Evolutionary conservation across 1,140 invertebrate species (phyloP), one percentile per base, ranked within the genome.

Genomic region (Trichonephila clavata): DNA sequence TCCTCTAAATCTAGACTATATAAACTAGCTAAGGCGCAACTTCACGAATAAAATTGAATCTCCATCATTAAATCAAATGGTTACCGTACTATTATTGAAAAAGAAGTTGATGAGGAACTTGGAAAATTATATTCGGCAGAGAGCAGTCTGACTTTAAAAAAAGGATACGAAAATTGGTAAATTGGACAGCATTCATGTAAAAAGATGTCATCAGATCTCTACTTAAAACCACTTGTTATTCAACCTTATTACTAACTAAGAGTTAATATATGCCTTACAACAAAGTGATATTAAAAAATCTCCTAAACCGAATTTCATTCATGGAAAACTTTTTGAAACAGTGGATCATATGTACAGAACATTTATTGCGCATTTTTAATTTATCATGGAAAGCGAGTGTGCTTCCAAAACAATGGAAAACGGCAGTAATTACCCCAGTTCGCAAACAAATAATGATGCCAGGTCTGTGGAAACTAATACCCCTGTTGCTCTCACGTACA

Each of bases 331-430:
- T 50, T 50, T 50, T 6, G 43, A 50, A 50, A 10, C 5, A 50
- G 8, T 50, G 43, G 43, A 50, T 5, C 43, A 50, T 8, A 8
- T 50, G 5, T 50, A 50, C 2, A 8, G 1, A 50, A 5, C 43
- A 5, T 10, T 10, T 50, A 8, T 50, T 6, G 43, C 8, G 6
- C 43, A 50, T 50, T 50, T 61, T 90, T 71, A 83, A 90, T 61
- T 24, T 90, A 8, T 61, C 50, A 2, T 90, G 71, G 24, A 39
- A 57, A 18, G 5, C 1, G 39, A 71, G 71, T 6, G 43, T 8
- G 81, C 71, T 90, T 20, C 24, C 71, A 32, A 14, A 18, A 43
- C 59, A 90, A n/a, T 81, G 89, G 89, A 90, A 90, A 81, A 50
- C 59, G 1, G 59, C 89, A 83, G 0, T 50, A 50, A 50, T 6